Evolutionary conservation across 23 tunicate genomes (phyloP).

Genomic region (Trididemnum nubilum): DNA sequence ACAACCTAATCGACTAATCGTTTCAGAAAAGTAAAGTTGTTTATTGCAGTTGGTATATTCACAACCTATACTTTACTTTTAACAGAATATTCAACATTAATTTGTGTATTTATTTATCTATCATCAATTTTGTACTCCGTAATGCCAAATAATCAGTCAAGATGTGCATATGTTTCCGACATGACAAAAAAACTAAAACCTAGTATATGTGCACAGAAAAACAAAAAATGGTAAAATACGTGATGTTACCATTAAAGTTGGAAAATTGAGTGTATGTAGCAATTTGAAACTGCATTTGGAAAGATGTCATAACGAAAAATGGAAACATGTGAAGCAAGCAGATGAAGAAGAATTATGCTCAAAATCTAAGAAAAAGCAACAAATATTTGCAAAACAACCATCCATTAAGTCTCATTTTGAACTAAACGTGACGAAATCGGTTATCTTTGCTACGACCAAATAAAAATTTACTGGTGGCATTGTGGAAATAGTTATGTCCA

Average conservation of each 20-base stretch:
- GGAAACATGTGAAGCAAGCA: neutral
- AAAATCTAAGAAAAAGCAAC: neutral
- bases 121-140: no score
- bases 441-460: neutral
- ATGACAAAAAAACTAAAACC: neutral
- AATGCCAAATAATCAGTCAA: neutral
- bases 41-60: no score
- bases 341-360: neutral
- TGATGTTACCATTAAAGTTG: neutral
- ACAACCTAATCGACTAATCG: no score
- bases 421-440: neutral
- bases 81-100: no score
- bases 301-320: neutral
- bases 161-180: neutral
- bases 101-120: no score
- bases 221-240: neutral
- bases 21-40: no score
- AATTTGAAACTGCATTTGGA: neutral
- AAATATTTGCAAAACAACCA: neutral
- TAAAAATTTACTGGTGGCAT: neutral
- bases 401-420: neutral
- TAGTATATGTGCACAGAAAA: neutral
- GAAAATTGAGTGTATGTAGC: neutral
- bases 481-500: neutral
- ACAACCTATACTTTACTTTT: no score